Conservation (phyloP, 2,113 vertebrate genomes). For the Gracilinanus agilis region DNA sequence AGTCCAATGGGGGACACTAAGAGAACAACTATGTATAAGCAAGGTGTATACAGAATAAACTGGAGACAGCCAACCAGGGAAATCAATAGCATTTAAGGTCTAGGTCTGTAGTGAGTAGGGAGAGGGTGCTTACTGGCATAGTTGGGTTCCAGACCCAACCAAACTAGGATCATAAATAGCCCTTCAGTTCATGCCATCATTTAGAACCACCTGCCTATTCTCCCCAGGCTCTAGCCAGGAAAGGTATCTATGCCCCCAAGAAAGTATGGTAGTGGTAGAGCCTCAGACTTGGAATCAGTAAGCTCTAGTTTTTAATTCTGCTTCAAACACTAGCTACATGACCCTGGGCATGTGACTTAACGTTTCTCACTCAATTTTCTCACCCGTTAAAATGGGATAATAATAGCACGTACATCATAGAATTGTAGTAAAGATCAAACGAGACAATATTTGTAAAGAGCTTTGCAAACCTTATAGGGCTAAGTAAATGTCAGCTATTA, state of each 20-base stretch:
- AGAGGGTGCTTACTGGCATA: neutral
- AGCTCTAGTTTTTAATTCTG: neutral
- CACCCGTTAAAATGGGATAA: neutral
- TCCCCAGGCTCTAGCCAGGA: neutral
- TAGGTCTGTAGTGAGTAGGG: too few species aligned
- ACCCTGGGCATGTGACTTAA: neutral
- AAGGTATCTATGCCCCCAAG: neutral
- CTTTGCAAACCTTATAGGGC: neutral
- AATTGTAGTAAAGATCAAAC: neutral
- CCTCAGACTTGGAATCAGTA: neutral
- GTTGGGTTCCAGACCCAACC: neutral
- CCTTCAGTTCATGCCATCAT: neutral
- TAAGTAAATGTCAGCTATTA: neutral
- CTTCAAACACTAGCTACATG: neutral
- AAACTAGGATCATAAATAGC: neutral
- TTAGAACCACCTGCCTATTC: neutral
- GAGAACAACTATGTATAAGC: neutral
- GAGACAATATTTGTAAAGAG: neutral
- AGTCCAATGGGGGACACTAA: neutral
- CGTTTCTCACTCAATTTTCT: neutral
- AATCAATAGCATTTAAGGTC: neutral
- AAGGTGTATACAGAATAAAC: neutral
- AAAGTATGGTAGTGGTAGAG: neutral
- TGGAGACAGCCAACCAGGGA: neutral
- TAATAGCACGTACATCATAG: neutral